Evolutionary conservation across 2,797 vertebrate genomes (phyloP).

Genomic region (Anisognathus igniventris): DNA sequence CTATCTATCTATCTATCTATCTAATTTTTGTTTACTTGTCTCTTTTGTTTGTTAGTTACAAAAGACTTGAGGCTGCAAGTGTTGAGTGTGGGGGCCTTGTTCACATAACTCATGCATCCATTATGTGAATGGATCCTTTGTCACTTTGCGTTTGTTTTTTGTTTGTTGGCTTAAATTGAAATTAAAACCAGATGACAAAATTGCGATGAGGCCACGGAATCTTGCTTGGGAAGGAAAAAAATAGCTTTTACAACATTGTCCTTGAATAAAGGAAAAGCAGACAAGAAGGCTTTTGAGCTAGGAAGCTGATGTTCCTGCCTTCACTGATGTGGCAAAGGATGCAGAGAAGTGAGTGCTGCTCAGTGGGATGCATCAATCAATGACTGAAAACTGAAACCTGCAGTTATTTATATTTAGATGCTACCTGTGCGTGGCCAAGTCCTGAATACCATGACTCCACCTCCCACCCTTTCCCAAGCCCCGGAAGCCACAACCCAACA

Average conservation of each 20-base stretch:
- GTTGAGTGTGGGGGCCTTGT: constrained; percentile 65
- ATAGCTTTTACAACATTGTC: background rate
- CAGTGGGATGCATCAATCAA: constrained; percentile 58
- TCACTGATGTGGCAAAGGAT: constrained; percentile 61
- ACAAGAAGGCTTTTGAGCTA: constrained; percentile 45
- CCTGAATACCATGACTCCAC: constrained; percentile 58
- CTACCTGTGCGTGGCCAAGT: constrained; percentile 54
- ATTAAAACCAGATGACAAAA: constrained; percentile 42
- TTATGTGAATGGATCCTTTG: constrained; percentile 76
- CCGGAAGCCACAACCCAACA: constrained; percentile 48
- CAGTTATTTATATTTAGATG: constrained; percentile 66
- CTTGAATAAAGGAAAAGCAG: background rate
- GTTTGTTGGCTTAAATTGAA: constrained; percentile 68
- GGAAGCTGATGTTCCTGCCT: constrained; percentile 30
- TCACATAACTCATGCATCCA: constrained; percentile 66
- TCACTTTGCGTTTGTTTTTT: constrained; percentile 73
- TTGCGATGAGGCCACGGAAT: constrained; percentile 36
- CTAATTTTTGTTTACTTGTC: constrained; percentile 25
- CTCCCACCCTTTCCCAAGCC: constrained; percentile 50
- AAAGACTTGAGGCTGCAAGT: constrained; percentile 70
- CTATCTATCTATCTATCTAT: background rate
- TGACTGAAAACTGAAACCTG: constrained; percentile 71
- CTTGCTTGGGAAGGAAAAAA: constrained; percentile 21
- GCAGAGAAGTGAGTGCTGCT: constrained; percentile 25
- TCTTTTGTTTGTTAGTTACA: constrained; percentile 48